Evolutionary conservation across 92 coral and sea anemone species (phyloP).

Genomic region (Porites cylindrica): DNA sequence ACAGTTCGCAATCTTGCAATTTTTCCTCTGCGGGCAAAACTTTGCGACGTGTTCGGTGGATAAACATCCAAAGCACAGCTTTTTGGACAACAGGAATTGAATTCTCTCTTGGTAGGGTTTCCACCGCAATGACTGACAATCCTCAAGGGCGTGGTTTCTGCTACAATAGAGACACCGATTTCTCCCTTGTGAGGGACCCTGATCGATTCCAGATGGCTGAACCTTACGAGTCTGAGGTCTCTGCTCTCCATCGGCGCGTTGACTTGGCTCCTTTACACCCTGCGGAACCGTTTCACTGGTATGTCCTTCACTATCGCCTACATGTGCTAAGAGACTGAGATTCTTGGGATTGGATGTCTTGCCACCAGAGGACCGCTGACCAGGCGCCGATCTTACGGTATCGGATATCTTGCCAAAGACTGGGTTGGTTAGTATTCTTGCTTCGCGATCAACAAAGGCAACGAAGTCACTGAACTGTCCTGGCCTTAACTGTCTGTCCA

Average conservation of each 20-base stretch:
- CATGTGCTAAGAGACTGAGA: conserved; percentile 1
- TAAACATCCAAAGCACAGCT: conserved; percentile 67
- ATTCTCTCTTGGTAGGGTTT: conserved; percentile 50
- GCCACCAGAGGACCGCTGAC: background rate
- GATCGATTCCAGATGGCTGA: background rate
- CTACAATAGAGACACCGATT: conserved; percentile 34
- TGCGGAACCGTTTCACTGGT: too few species aligned
- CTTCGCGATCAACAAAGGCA: conserved; percentile 45
- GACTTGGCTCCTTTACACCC: too few species aligned
- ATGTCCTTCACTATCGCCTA: too few species aligned
- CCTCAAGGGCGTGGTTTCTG: conserved; percentile 35
- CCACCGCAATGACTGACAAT: conserved; percentile 39
- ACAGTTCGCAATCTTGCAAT: conserved; percentile 45
- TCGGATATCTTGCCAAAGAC: conserved; percentile 52
- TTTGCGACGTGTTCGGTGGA: conserved; percentile 35
- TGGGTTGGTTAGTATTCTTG: conserved; percentile 54
- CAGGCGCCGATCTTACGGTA: background rate
- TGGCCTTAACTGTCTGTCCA: conserved; percentile 15
- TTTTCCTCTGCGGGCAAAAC: conserved; percentile 32
- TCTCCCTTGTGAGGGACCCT: background rate
- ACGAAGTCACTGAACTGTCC: conserved; percentile 38
- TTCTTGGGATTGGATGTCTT: background rate
- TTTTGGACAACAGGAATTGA: conserved; percentile 26
- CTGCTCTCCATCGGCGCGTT: background rate
- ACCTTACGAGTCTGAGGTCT: background rate